Base-by-base conservation (phyloP, 2,888 invertebrate genomes). In the Drosophila parthenogenetica region DNA sequence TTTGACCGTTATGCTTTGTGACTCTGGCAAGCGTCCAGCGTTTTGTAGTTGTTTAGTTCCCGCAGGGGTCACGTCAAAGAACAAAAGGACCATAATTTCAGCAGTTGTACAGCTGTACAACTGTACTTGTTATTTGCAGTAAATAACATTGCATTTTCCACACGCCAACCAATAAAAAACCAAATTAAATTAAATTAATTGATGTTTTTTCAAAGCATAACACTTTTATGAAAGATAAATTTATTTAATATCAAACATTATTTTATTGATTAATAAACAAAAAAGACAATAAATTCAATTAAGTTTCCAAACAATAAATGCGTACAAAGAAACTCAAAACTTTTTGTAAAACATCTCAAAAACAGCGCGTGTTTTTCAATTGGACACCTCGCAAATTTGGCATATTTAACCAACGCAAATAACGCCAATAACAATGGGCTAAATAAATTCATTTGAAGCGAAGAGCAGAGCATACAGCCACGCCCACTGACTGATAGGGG, bases 11-110 rank as follows among this genome's bases (percentile, higher is more conserved):
- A 46, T 29, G 68, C 58, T 60, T 49, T 45, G 55, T 54, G 61
- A 16, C 48, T 22, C 78, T 86, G 84, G 84, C 84, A 48, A 61
- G 40, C 29, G 37, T 71, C 84, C 76, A 82, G 70, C 48, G 51
- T 58, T 25, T 45, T 80, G 50, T 59, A 50, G 43, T 66, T 68
- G 61, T 58, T 73, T 58, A 46, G 67, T 58, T 53, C 67, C 72
- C 25, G 65, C 63, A 53, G 45, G 53, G 66, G 57, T 40, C 59
- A 57, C 42, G 25, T 51, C 49, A 71, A 32, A 53, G 54, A 13
- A 77, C 60, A 77, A 75, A 42, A 55, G 53, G 54, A 77, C 54
- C 45, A 59, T 64, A 51, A 59, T 73, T 50, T 46, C 3, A 19
- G 5, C 19, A 32, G 46, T 39, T 14, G 32, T 14, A 46, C 22